Evolutionary conservation across 2,797 vertebrate species (phyloP), one percentile per base, ranked within the genome.

Genomic region (Rhynchotus rufescens): DNA sequence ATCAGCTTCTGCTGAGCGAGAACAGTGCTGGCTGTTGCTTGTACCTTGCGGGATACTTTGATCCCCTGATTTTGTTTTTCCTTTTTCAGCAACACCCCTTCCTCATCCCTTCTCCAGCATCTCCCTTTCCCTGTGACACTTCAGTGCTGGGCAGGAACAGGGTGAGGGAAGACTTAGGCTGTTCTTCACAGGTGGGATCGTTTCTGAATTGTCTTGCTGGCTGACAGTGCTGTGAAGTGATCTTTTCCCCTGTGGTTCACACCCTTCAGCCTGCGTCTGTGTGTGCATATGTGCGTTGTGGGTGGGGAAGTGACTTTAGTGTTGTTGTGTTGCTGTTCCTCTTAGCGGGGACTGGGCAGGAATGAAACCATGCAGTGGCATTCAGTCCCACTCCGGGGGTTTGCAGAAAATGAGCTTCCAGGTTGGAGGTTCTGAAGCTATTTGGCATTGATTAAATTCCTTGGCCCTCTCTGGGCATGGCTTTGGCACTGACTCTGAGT

Each of bases 381-480:
- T 68, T 77, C 1, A 0, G n/a, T 81, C 76, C 90, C 1, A 0
- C 84, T 81, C 56, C 0, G 45, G 78, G 77, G 72, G 68, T 77
- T 56, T 61, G 34, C 86, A 88, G 74, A 76, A 81, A 81, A 77
- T 8, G 42, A 84, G 15, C 66, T 91, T 47, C 49, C 30, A 2
- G 0, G 57, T 16, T 40, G 69, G 71, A 90, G 81, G 25, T 47
- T 91, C 60, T 4, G 6, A 83, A 94, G 56, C 77, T 10, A 49
- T 90, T 90, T 93, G 87, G 90, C 93, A 79, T 60, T 49, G 26
- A 71, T 94, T 92, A 84, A 91, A 94, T 86, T 80, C 82, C 77
- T 87, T 69, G 81, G 40, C 52, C 57, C 77, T 92, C 92, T 77
- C 77, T 61, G 88, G 84, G 78, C 82, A 2, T 36, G 81, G 74